Percentiles rank a stretch among this genome's conserved stretches.
These are phyloP conservation scores for Lontra canadensis DNA, from an alignment of 2,113 vertebrate species.

Conservation along the genomic window DNA sequence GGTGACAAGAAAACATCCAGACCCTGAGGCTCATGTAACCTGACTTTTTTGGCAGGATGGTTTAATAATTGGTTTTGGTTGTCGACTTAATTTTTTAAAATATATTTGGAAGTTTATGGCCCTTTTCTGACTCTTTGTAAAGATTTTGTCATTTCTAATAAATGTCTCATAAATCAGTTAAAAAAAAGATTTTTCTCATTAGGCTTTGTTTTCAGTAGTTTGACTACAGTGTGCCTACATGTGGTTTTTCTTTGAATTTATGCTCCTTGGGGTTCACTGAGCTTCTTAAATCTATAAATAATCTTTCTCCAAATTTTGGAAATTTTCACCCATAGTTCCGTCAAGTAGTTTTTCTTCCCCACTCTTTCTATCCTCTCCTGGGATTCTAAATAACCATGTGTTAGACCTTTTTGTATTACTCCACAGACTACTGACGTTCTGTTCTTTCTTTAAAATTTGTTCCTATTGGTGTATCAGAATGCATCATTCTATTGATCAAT, in stretches of 20 bases:
- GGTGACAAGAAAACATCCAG: not conserved
- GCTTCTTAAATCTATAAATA: not conserved
- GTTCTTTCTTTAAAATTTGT: not conserved
- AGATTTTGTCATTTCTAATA: not conserved
- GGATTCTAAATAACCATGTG: not conserved
- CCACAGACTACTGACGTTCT: not conserved
- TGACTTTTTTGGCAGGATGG: not conserved
- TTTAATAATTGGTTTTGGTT: conserved; percentile 4
- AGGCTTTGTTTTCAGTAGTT: not conserved
- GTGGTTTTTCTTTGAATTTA: not conserved
- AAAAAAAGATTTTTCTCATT: not conserved
- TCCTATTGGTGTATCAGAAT: not conserved
- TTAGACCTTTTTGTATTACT: not conserved
- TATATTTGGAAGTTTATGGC: not conserved
- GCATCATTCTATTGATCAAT: not conserved
- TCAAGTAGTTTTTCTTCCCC: not conserved
- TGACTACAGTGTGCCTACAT: not conserved
- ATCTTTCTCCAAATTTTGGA: not conserved
- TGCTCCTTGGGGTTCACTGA: not conserved
- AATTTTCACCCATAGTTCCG: not conserved
- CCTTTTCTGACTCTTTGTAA: not conserved
- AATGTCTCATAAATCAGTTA: not conserved
- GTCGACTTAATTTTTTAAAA: not conserved
- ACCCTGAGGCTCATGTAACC: not conserved
- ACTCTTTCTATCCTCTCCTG: not conserved